Conservation (phyloP, 1,140 invertebrate species). For the Lucilia cuprina region DNA sequence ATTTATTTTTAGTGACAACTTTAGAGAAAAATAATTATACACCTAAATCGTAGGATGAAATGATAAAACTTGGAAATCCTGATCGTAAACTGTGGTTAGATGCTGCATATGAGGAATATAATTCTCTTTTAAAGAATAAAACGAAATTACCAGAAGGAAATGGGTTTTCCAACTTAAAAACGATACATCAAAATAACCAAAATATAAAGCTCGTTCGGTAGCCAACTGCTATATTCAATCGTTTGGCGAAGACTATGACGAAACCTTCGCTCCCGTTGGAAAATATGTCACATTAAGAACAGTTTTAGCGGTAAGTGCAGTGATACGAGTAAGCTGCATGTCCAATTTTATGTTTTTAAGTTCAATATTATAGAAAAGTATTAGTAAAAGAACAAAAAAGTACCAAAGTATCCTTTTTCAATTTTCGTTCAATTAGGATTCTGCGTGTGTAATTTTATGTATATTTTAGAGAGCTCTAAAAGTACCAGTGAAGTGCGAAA, state of each 20-base stretch:
- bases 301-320: too few species aligned
- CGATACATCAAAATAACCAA: not conserved
- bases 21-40: too few species aligned
- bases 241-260: conserved; percentile 55
- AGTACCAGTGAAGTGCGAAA: too few species aligned
- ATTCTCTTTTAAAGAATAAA: not conserved
- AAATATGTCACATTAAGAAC: too few species aligned
- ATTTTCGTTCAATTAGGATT: conserved; percentile 31
- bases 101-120: conserved; percentile 39
- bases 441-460: conserved; percentile 47
- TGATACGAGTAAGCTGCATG: too few species aligned
- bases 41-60: not conserved
- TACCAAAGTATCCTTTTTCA: too few species aligned
- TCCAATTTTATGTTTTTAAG: too few species aligned
- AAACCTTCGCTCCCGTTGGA: too few species aligned
- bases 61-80: not conserved
- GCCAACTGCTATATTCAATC: conserved; percentile 56
- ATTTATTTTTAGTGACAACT: too few species aligned
- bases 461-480: conserved; percentile 55
- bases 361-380: too few species aligned
- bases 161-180: not conserved
- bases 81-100: not conserved
- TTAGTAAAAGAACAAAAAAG: too few species aligned
- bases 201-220: conserved; percentile 61
- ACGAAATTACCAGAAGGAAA: not conserved